These are phyloP conservation scores for Drosophila eugracilis DNA, from an alignment of 1,140 invertebrate genomes.

Conservation along the genomic window DNA sequence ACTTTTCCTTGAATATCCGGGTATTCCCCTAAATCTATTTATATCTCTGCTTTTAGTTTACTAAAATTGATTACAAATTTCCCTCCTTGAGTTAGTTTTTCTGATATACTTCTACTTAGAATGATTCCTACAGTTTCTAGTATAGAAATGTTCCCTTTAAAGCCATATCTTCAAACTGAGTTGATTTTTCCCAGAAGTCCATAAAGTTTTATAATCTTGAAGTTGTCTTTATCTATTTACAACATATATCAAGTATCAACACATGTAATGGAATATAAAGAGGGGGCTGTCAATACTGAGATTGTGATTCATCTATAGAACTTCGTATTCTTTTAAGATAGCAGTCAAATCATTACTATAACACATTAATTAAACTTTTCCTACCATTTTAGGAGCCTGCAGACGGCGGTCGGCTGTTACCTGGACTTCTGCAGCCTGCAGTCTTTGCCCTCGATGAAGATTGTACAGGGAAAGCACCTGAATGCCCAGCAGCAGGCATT, in stretches of 20 bases:
- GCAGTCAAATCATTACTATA: too few species aligned
- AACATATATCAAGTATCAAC: too few species aligned
- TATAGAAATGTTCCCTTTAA: not conserved
- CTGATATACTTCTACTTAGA: too few species aligned
- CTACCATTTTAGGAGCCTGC: slow-evolving; percentile 92
- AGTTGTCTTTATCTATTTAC: not conserved
- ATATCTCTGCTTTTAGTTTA: not conserved
- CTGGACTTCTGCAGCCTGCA: slow-evolving; percentile 90
- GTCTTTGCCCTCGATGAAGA: slow-evolving; percentile 90
- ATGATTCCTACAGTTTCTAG: too few species aligned
- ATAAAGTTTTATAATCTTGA: not conserved
- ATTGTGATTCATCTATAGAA: too few species aligned
- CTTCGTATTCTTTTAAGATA: too few species aligned
- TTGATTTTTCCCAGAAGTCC: not conserved
- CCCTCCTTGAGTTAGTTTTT: not conserved
- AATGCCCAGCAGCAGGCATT: slow-evolving; percentile 89
- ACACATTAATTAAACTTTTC: not conserved
- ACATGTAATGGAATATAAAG: too few species aligned
- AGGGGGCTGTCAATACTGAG: too few species aligned
- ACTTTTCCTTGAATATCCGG: too few species aligned
- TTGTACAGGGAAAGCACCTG: slow-evolving; percentile 88
- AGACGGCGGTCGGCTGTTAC: slow-evolving; percentile 97
- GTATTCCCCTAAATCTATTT: too few species aligned
- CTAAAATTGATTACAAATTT: too few species aligned
- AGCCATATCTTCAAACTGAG: not conserved